Base-by-base conservation (phyloP, 2,888 invertebrate species). In the Netelia fuscicornis region DNA sequence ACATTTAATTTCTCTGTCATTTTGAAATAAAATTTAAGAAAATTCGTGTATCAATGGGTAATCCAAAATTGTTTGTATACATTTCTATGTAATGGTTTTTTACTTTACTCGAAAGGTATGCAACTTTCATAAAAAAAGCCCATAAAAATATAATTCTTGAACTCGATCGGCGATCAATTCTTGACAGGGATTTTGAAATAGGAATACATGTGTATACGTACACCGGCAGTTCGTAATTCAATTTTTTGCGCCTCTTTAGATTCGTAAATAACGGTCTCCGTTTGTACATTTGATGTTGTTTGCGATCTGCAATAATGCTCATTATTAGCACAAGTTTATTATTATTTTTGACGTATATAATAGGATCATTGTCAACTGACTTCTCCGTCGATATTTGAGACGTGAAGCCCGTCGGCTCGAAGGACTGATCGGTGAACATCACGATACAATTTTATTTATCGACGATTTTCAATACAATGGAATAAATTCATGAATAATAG, bases 361-460 rank as follows among this genome's bases (percentile, higher is more conserved):
- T 37, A 11, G 5, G 0, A 25, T 44, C 42, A 60, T 44, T 23
- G 44, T 76, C 23, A 11, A 87, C 89, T 84, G 74, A 93, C 93
- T 90, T 93, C 54, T 89, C 87, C 2, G 87, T 71, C 20, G 92
- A 86, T 42, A 87, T 42, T 89, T 91, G 88, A 1, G 93, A 91
- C 13, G 88, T 78, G 80, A 93, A 93, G 56, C 91, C 91, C 62
- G 90, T 89, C 56, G 91, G 79, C n/a, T 92, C 92, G 44, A 86
- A 87, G 0, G 91, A 90, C 17, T 89, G 82, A 75, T 93, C 89
- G 44, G 80, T 89, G 76, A 93, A 93, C 93, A 93, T 93, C 48
- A 9, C 60, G n/a, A 20, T 23, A n/a, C 60, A 52, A 23, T 44
- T 48, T 30, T 44, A 37, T 30, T 25, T 23, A 68, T 70, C 10